Percentiles rank a stretch among this genome's conserved stretches.
Conservation (phyloP, 2,888 invertebrate genomes). For the Apodemia hepburni region DNA sequence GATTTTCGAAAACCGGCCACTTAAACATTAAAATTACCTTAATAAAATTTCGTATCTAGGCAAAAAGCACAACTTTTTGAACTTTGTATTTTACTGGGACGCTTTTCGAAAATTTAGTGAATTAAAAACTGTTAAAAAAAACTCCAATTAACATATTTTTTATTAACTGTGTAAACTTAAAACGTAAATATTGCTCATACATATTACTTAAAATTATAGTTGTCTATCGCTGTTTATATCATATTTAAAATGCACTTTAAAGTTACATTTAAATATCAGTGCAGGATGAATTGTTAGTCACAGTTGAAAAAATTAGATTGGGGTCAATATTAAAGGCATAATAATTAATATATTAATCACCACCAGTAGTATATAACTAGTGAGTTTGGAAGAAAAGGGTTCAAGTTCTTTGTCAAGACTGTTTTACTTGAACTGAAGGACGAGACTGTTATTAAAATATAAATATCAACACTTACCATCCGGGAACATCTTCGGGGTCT, state of each 20-base stretch:
- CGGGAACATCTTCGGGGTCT: slow-evolving; percentile 97
- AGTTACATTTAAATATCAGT: slow-evolving; percentile 23
- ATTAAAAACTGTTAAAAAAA: not conserved
- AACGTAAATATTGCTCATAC: not conserved
- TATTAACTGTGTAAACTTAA: not conserved
- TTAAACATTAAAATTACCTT: no score
- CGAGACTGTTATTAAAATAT: slow-evolving; percentile 27
- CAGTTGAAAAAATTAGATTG: slow-evolving; percentile 64
- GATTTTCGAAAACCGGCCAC: no score
- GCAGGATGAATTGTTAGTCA: slow-evolving; percentile 74
- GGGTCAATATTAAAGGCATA: slow-evolving; percentile 46
- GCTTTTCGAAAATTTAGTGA: not conserved
- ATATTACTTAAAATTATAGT: not conserved
- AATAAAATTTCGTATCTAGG: no score
- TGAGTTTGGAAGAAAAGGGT: slow-evolving; percentile 54
- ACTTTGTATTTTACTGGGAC: not conserved
- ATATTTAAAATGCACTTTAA: slow-evolving; percentile 8
- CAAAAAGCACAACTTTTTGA: not conserved
- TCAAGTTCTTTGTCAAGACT: slow-evolving; percentile 52
- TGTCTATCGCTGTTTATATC: not conserved
- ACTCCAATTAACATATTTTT: not conserved
- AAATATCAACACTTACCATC: slow-evolving; percentile 81
- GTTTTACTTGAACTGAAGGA: slow-evolving; percentile 56
- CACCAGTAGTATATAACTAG: slow-evolving; percentile 56
- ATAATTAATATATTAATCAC: slow-evolving; percentile 56